Base-by-base conservation (phyloP, 1,140 invertebrate species). In the Berghia stephanieae region DNA sequence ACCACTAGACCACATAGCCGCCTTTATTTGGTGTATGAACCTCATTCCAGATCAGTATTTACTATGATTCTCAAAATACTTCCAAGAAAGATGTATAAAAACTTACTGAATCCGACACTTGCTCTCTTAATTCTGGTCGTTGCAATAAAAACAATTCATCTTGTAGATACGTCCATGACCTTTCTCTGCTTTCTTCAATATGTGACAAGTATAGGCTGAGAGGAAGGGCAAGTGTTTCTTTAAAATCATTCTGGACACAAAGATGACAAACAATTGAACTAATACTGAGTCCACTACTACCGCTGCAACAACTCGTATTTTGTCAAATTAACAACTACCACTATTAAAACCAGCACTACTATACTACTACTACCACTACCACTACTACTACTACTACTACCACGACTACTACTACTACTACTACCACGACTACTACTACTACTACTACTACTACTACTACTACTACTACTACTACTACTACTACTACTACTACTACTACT, bases 101-200 rank as follows among this genome's bases (percentile, higher is more conserved):
- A 79, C 84, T 82, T 80, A 89, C 88, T 80, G 81, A 82, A 21
- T 68, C 16, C 13, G 82, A 83, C 13, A 89, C 80, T 79, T 87
- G 80, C 2, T 79, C 68, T 36, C 73, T 75, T 0, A 89, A 81
- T 40, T 85, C 80, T 18, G 86, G 86, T 42, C 83, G 74, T 16
- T 71, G 82, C 3, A 82, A 75, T 27, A 89, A 63, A 78, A 89
- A 89, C 18, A 89, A 75, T 66, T 89, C 88, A 80, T 89, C 88
- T 60, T 86, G 83, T 44, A 89, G 49, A 75, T 89, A 89, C 0
- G 84, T 84, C 88, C 88, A 89, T 27, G 78, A 72, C 46, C 13
- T 43, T 73, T 16, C 75, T 78, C 21, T 78, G 66, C 3, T 83
- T 55, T 13, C 83, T 46, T 16, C 83, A 80, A 13, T 81, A 36